phyloP scores from a whole-genome alignment of 2,888 invertebrate genomes.

The Cephalotes varians region DNA sequence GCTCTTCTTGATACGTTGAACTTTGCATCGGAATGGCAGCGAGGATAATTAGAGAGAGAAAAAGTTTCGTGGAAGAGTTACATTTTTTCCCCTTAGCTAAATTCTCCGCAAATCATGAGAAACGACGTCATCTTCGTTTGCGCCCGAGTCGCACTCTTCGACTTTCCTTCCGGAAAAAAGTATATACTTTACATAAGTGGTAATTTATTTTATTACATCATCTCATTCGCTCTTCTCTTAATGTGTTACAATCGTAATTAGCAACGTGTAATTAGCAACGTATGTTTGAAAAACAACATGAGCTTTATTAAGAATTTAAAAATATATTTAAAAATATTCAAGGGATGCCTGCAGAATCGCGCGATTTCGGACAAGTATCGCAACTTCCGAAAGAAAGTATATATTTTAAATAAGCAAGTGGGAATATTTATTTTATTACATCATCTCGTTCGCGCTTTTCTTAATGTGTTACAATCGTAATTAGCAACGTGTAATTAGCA shows the following conservation, averaged over 20 bases:
- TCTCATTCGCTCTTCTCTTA: not conserved
- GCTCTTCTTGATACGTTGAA: not conserved
- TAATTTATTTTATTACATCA: conserved; percentile 8
- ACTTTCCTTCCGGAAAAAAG: not conserved
- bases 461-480: not conserved
- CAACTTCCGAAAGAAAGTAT: not conserved
- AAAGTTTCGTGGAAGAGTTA: not conserved
- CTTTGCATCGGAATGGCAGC: not conserved
- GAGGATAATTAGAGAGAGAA: not conserved
- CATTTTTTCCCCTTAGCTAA: not conserved
- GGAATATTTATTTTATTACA: conserved; percentile 11
- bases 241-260: not conserved
- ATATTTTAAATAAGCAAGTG: not conserved
- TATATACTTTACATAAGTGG: not conserved
- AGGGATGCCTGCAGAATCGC: too few relatives aligned
- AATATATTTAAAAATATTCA: not conserved
- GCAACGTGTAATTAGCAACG: not conserved
- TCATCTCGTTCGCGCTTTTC: not conserved
- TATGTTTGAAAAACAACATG: not conserved
- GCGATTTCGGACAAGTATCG: not conserved
- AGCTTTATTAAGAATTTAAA: not conserved
- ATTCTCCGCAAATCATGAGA: not conserved
- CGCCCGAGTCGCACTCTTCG: conserved; percentile 8
- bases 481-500: not conserved
- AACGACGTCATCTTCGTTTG: conserved; percentile 11